phyloP scores from a whole-genome alignment of 2,113 vertebrate species.

The Myxocyprinus asiaticus region DNA sequence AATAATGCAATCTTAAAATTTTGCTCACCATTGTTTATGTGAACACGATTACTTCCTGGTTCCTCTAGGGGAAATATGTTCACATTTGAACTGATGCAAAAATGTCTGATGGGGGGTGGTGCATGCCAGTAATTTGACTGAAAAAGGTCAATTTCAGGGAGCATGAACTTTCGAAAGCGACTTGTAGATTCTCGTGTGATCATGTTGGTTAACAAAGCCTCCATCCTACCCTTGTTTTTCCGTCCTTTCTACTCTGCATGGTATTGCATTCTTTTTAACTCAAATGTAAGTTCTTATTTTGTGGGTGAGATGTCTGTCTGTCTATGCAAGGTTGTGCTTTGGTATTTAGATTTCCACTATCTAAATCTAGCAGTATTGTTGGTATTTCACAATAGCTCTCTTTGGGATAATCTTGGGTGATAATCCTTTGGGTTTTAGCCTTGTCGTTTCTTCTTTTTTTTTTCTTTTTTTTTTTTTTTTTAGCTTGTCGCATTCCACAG shows the following conservation, averaged over 20 bases:
- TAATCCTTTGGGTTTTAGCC: too few species aligned
- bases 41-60: too few species aligned
- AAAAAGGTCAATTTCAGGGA: too few species aligned
- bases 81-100: too few species aligned
- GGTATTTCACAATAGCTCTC: neutral
- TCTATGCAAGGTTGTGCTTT: neutral
- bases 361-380: neutral
- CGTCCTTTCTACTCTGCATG: neutral
- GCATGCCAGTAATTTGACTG: too few species aligned
- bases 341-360: neutral
- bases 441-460: too few species aligned
- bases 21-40: too few species aligned
- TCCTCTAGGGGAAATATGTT: too few species aligned
- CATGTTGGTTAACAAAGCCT: neutral
- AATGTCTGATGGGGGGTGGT: too few species aligned
- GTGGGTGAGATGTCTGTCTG: constrained; percentile 1
- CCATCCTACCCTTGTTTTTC: constrained; percentile 13
- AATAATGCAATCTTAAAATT: too few species aligned
- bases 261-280: constrained; percentile 8
- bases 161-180: too few species aligned
- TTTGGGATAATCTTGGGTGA: neutral
- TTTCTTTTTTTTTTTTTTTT: neutral
- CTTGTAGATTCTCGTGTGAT: too few species aligned
- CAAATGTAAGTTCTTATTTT: constrained; percentile 3
- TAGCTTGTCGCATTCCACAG: neutral